phyloP scores from a whole-genome alignment of 2,113 vertebrate species.

The Prolemur simus region DNA sequence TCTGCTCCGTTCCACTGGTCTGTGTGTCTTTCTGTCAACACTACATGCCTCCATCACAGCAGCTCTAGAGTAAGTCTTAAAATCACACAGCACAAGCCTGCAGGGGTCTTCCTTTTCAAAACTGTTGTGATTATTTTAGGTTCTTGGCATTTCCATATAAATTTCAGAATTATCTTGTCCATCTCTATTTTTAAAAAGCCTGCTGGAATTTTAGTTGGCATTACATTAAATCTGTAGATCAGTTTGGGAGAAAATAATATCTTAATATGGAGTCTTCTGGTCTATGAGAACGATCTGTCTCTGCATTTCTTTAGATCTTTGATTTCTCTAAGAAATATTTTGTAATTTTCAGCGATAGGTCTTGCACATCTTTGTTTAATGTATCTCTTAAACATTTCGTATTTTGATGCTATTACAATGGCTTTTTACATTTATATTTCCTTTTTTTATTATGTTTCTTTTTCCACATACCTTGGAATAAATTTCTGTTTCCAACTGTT shows the following conservation, averaged over 20 bases:
- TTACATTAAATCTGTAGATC: not conserved
- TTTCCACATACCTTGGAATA: not conserved
- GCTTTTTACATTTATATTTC: not conserved
- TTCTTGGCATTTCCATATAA: not conserved
- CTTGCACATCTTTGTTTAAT: not conserved
- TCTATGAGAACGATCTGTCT: not conserved
- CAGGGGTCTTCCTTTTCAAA: not conserved
- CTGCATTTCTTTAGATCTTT: not conserved
- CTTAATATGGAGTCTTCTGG: not conserved
- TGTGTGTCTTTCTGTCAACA: not conserved
- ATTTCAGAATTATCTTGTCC: not conserved
- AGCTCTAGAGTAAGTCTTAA: not conserved
- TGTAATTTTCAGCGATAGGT: not conserved
- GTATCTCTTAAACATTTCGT: not conserved
- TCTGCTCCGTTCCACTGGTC: not conserved
- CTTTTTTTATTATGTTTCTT: not conserved
- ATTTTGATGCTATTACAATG: not conserved
- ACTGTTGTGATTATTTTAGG: not conserved
- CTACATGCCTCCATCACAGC: not conserved
- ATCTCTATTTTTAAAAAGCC: not conserved
- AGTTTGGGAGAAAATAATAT: not conserved
- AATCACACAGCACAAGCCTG: fast-evolving
- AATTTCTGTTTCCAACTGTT: not conserved
- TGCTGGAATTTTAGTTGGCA: not conserved
- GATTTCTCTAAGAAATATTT: not conserved